Evolutionary conservation across 1,140 invertebrate genomes (phyloP), one percentile per base, ranked within the genome.

Genomic region (Drosophila sulfurigaster): DNA sequence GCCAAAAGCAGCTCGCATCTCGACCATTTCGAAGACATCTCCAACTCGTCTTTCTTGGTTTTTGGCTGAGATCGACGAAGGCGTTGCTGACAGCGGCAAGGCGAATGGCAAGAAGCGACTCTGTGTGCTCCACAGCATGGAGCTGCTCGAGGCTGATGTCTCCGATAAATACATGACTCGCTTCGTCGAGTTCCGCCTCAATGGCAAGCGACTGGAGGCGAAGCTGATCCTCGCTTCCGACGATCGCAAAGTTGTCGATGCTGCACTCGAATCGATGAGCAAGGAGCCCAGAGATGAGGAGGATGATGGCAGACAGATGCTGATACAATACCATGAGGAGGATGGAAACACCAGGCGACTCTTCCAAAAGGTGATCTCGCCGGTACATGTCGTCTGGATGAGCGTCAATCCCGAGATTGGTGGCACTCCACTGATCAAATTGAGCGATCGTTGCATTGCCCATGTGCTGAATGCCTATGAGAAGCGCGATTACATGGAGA

Each of bases 31-130:
- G 35, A 8, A 8, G 2, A 38, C 2, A 72, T 7, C 51, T 8
- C 28, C 81, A 20, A 89, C 85, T 20, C 83, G 89, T 11, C 58
- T 91, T 8, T 91, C 89, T 10, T 91, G 89, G 89, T 91, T 91
- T 28, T 68, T 91, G n/a, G 81, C 89, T 20, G 89, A 91, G 11
- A 80, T 91, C 49, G 89, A 91, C 15, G 88, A 88, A 1, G 88
- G 88, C 0, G 48, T 51, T 1, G 30, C 81, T 41, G 69, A 63
- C 5, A 49, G 58, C 2, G 83, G 81, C 4, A 51, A 48, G 2
- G 49, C 69, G 1, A 88, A 65, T 52, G 89, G 79, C 11, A 69
- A 62, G 2, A 65, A 48, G 1, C 69, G 64, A 0, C 57, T 80
- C 16, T 86, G 71, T 30, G 75, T 91, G 0, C 77, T 91, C 13